Percentiles rank a stretch among this genome's conserved stretches.
Evolutionary conservation across 2,113 vertebrate species (phyloP).

Genomic region (Ophthalmolycus amberensis): DNA sequence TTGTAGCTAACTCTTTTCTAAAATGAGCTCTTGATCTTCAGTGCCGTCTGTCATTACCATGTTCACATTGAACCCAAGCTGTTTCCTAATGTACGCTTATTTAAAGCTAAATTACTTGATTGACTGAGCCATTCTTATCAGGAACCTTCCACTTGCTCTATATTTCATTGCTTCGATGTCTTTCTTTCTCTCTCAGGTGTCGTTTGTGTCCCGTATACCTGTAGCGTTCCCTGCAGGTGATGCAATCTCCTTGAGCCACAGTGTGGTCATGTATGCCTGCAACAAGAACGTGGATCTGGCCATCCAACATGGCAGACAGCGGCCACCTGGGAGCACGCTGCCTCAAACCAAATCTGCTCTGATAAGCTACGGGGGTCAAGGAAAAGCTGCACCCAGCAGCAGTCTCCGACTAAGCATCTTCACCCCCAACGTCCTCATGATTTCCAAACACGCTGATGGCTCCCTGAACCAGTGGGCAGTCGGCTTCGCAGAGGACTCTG

Average conservation of each 20-base stretch:
- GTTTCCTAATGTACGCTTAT: not conserved
- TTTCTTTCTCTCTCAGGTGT: slow-evolving; percentile 86
- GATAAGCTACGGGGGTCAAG: slow-evolving; percentile 80
- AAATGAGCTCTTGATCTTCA: slow-evolving; percentile 6
- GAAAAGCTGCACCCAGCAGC: slow-evolving; percentile 74
- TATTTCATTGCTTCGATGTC: not conserved
- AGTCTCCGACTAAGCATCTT: slow-evolving; percentile 96
- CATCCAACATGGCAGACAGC: slow-evolving; percentile 94
- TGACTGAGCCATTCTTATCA: not conserved
- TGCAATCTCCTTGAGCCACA: slow-evolving; percentile 96
- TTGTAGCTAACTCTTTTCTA: not conserved
- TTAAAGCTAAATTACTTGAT: not conserved
- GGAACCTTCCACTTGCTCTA: not conserved
- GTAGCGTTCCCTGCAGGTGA: slow-evolving; percentile 97
- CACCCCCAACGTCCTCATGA: slow-evolving; percentile 97
- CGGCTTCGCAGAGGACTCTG: slow-evolving; percentile 97
- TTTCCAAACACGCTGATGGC: slow-evolving; percentile 97
- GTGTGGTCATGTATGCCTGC: slow-evolving; percentile 98
- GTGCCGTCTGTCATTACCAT: not conserved
- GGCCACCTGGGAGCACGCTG: slow-evolving; percentile 81
- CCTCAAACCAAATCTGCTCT: slow-evolving; percentile 90
- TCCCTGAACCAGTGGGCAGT: slow-evolving; percentile 98
- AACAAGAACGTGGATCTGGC: slow-evolving; percentile 97
- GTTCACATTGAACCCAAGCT: not conserved
- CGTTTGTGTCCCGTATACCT: slow-evolving; percentile 97